Percentiles rank a stretch among this genome's conserved stretches.
These are phyloP conservation scores for Pelosia muscerda DNA, from an alignment of 2,888 invertebrate genomes.

Conservation along the genomic window DNA sequence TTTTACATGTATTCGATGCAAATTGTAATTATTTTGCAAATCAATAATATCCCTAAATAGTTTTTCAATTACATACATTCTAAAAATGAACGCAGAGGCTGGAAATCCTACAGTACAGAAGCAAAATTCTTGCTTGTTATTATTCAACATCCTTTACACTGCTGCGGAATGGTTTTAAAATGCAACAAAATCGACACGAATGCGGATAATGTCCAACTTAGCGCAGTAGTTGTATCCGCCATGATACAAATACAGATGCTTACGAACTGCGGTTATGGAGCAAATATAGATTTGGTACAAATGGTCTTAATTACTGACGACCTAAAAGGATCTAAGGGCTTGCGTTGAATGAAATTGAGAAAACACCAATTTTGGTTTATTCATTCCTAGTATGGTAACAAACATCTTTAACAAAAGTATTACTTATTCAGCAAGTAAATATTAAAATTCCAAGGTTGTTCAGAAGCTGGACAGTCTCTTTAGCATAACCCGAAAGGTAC, in stretches of 20 bases:
- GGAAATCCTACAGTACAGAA: not conserved
- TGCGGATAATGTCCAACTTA: conserved; percentile 11
- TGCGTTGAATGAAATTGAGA: not conserved
- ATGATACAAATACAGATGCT: not conserved
- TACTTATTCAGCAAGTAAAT: not conserved
- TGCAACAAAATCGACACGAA: conserved; percentile 6
- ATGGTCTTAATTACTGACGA: not conserved
- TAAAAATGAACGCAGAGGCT: not conserved
- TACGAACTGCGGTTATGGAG: not conserved
- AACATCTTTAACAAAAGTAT: not conserved
- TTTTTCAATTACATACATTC: not conserved
- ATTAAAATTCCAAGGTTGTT: conserved; percentile 2
- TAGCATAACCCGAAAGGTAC: not conserved
- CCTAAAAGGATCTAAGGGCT: no score
- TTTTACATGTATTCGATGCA: not conserved
- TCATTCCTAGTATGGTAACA: not conserved
- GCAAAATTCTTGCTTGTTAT: not conserved
- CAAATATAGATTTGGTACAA: not conserved
- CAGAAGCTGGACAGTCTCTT: not conserved
- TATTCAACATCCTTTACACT: not conserved
- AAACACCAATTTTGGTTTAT: not conserved
- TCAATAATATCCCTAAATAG: not conserved
- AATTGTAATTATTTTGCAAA: not conserved
- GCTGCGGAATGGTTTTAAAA: not conserved
- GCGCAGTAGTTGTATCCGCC: conserved; percentile 2